Evolutionary conservation across 2,113 vertebrate genomes (phyloP).

Genomic region (Chaetorhynchus papuensis): DNA sequence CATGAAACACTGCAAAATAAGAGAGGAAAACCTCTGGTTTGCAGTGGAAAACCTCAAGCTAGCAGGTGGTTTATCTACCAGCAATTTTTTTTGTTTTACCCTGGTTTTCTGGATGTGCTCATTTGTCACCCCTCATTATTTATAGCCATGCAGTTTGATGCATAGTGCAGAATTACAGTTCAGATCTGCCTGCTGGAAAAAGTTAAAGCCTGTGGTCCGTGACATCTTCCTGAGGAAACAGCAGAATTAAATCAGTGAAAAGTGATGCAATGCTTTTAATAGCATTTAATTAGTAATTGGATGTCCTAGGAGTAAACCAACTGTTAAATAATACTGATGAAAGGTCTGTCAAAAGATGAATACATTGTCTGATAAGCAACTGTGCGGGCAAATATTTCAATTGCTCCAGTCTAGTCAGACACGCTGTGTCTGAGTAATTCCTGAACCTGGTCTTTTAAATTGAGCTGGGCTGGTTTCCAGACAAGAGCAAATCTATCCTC

Average conservation of each 20-base stretch:
- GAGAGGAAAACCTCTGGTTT: neutral
- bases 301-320: constrained; percentile 26
- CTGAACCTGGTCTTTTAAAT: constrained; percentile 36
- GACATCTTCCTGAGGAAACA: neutral
- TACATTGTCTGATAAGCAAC: neutral
- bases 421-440: constrained; percentile 35
- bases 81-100: neutral
- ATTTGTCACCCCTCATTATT: neutral
- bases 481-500: constrained; percentile 48
- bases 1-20: neutral
- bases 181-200: neutral
- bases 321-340: constrained; percentile 20
- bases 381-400: constrained; percentile 21
- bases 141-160: neutral
- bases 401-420: constrained; percentile 7
- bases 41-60: neutral
- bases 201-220: neutral
- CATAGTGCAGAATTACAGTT: neutral
- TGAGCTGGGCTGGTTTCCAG: constrained; percentile 54
- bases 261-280: constrained; percentile 12
- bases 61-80: neutral
- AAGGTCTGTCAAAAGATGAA: constrained; percentile 24
- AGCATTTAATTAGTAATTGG: constrained; percentile 13
- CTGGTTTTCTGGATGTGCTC: neutral
- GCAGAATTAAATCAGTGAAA: neutral